phyloP scores from a whole-genome alignment of 2,888 invertebrate species.

The Lobophora halterata region DNA sequence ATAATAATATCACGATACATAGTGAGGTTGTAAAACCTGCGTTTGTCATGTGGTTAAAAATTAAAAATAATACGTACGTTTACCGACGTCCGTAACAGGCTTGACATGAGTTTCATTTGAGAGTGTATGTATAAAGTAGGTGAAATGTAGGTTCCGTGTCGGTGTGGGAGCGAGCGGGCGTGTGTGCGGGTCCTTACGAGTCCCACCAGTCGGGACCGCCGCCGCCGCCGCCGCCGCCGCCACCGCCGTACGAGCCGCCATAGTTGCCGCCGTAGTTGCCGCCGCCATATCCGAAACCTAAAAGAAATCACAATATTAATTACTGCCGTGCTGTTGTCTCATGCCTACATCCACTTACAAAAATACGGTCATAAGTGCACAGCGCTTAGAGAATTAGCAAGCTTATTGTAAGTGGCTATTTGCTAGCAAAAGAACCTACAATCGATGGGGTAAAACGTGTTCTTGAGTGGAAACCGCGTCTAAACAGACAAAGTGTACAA shows the following conservation, averaged over 20 bases:
- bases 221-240: slow-evolving; percentile 70
- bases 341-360: too few relatives aligned
- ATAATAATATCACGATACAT: slow-evolving; percentile 14
- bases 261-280: slow-evolving; percentile 58
- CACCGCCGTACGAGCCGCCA: slow-evolving; percentile 71
- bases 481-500: too few relatives aligned
- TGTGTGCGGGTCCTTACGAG: slow-evolving; percentile 58
- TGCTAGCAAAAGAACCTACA: too few relatives aligned
- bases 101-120: slow-evolving; percentile 24
- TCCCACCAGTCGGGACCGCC: slow-evolving; percentile 77
- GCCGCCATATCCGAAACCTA: slow-evolving; percentile 67
- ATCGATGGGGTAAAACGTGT: too few relatives aligned
- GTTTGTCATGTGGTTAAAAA: slow-evolving; percentile 2
- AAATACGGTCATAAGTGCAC: too few relatives aligned
- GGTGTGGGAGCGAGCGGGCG: slow-evolving; percentile 29
- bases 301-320: slow-evolving; percentile 7
- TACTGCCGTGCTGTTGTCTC: too few relatives aligned
- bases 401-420: too few relatives aligned
- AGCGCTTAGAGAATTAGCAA: too few relatives aligned
- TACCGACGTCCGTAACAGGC: slow-evolving; percentile 11
- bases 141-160: slow-evolving; percentile 16
- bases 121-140: slow-evolving; percentile 12
- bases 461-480: too few relatives aligned
- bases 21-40: slow-evolving; percentile 5
- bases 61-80: slow-evolving; percentile 5